A percentile compares a stretch with the other conserved stretches of the same genome.
phyloP scores from a whole-genome alignment of 2,888 invertebrate species.

The Agonopterix arenella region DNA sequence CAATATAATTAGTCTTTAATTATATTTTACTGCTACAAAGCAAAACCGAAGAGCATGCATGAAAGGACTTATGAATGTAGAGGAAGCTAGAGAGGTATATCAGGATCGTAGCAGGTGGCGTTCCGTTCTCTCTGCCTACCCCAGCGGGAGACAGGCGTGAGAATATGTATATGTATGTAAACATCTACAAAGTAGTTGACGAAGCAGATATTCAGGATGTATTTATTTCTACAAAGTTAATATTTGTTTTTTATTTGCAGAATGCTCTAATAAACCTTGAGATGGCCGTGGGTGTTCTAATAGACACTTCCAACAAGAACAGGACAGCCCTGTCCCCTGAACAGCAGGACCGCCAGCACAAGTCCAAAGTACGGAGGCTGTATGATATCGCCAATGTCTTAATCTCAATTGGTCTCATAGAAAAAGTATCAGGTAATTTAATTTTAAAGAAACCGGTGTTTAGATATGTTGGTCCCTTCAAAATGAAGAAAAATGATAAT shows the following conservation, averaged over 20 bases:
- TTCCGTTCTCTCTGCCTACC: too few relatives aligned
- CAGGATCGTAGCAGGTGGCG: too few relatives aligned
- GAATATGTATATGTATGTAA: too few relatives aligned
- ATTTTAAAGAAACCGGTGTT: conserved; percentile 81
- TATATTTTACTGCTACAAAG: too few relatives aligned
- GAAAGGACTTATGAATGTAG: too few relatives aligned
- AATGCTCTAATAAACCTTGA: conserved; percentile 81
- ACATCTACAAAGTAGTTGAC: too few relatives aligned
- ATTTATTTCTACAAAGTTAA: neutral
- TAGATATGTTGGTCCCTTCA: conserved; percentile 78
- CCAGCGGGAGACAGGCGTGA: too few relatives aligned
- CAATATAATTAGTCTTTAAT: too few relatives aligned
- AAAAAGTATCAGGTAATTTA: conserved; percentile 79
- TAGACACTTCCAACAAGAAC: conserved; percentile 66
- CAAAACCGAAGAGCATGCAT: too few relatives aligned
- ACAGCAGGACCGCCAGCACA: conserved; percentile 72
- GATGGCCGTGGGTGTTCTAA: conserved; percentile 80
- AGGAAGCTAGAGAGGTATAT: too few relatives aligned
- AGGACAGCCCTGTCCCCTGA: conserved; percentile 69
- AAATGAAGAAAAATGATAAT: conserved; percentile 52
- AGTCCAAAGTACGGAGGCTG: conserved; percentile 83
- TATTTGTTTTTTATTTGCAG: conserved; percentile 45
- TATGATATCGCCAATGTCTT: conserved; percentile 89
- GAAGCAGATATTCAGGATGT: too few relatives aligned
- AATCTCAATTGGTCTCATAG: conserved; percentile 83